A percentile compares a stretch with the other conserved stretches of the same genome.
Conservation (phyloP, 2,113 vertebrate species). For the Nothoprocta pentlandii region DNA sequence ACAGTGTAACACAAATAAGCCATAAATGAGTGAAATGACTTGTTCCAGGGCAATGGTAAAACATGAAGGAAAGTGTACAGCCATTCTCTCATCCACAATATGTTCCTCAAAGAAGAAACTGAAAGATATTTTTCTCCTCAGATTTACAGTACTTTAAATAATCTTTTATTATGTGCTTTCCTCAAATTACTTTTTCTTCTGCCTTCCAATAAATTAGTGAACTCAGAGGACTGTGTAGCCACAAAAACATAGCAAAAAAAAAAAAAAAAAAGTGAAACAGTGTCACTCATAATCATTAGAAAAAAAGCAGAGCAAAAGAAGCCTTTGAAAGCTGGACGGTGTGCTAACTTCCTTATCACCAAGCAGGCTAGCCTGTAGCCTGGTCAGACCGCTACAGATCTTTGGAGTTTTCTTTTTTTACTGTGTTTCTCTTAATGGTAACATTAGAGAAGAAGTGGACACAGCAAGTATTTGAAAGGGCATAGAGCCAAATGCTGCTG, state of each 20-base stretch:
- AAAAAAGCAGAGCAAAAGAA: not conserved
- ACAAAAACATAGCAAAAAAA: not conserved
- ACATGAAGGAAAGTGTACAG: not conserved
- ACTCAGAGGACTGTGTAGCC: not conserved
- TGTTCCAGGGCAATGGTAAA: not conserved
- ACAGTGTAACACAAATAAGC: not conserved
- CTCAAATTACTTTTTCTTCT: not conserved
- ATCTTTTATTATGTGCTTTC: not conserved
- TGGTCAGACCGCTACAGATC: not conserved
- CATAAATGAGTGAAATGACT: not conserved
- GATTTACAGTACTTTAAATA: not conserved
- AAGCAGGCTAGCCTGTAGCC: not conserved
- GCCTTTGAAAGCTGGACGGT: not conserved
- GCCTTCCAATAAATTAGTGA: not conserved
- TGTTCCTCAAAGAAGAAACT: not conserved
- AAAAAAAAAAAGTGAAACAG: not conserved
- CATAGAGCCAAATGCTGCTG: constrained; percentile 1
- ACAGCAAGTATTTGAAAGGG: not conserved
- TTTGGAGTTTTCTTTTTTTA: not conserved
- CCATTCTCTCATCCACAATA: not conserved
- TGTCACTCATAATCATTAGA: not conserved
- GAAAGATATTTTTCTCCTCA: not conserved
- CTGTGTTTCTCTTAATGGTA: not conserved
- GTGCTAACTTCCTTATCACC: not conserved
- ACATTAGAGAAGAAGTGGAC: not conserved